Evolutionary conservation across 2,888 invertebrate species (phyloP).

Genomic region (Caradrina kadenii): DNA sequence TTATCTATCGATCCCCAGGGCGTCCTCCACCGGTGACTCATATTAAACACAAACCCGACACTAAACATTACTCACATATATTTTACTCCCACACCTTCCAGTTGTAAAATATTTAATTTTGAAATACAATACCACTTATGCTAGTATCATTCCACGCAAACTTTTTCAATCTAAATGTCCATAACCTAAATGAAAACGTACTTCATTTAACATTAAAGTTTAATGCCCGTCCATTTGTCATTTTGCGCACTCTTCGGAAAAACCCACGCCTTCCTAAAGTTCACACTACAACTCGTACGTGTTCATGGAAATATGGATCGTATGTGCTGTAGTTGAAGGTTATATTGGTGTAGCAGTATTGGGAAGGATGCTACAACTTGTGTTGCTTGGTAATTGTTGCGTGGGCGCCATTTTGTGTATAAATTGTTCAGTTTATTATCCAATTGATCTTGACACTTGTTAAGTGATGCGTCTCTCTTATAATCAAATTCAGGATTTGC

Average conservation of each 20-base stretch:
- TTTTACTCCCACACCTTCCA: neutral
- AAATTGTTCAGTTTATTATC: constrained; percentile 64
- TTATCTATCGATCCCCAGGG: too few species aligned
- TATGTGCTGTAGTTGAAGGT: neutral
- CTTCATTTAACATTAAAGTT: constrained; percentile 53
- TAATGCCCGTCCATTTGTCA: constrained; percentile 48
- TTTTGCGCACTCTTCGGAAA: constrained; percentile 40
- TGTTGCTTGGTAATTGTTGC: constrained; percentile 32
- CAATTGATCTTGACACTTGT: constrained; percentile 69
- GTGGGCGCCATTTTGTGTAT: constrained; percentile 64
- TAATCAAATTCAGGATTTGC: constrained; percentile 54
- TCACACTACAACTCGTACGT: neutral
- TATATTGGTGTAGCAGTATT: constrained; percentile 1
- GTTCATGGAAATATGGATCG: neutral
- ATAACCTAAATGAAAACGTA: constrained; percentile 59
- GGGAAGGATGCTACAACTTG: constrained; percentile 48
- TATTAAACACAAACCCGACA: neutral
- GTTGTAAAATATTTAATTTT: constrained; percentile 26
- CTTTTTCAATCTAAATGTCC: constrained; percentile 49
- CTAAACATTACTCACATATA: constrained; percentile 12
- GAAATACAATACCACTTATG: constrained; percentile 15
- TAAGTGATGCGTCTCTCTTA: constrained; percentile 62
- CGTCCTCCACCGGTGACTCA: constrained; percentile 16
- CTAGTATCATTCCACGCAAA: constrained; percentile 39
- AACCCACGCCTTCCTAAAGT: constrained; percentile 38